phyloP scores from a whole-genome alignment of 2,113 vertebrate species.

The Marmota flaviventris region DNA sequence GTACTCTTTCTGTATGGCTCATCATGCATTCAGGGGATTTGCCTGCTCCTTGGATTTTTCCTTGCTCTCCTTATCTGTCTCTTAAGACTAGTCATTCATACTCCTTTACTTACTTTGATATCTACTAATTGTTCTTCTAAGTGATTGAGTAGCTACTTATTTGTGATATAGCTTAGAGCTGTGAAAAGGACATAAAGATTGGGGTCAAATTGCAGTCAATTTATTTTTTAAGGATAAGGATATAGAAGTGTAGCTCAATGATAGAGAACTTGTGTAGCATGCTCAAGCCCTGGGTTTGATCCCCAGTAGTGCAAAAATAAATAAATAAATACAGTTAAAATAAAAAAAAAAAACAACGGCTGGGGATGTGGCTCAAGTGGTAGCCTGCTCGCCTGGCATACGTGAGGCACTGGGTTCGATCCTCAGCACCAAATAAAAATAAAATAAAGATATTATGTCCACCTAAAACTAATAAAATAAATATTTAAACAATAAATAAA shows the following conservation, averaged over 20 bases:
- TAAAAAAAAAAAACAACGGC: too few species aligned
- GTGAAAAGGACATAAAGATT: neutral
- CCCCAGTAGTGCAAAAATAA: too few species aligned
- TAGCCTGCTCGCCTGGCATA: too few species aligned
- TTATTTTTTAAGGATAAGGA: neutral
- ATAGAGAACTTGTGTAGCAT: neutral
- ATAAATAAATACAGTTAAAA: too few species aligned
- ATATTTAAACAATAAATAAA: too few species aligned
- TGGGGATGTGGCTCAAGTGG: too few species aligned
- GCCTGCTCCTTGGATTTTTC: neutral
- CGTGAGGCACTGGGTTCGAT: too few species aligned
- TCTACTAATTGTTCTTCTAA: neutral
- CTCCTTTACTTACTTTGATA: neutral
- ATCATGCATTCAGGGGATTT: neutral
- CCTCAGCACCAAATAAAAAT: too few species aligned
- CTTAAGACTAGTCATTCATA: neutral
- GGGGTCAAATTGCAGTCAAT: neutral
- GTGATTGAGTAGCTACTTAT: neutral
- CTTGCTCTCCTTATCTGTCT: neutral
- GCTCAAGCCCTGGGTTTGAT: neutral
- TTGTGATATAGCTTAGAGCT: neutral
- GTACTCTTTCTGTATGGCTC: neutral
- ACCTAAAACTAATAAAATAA: too few species aligned
- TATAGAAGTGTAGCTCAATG: neutral
- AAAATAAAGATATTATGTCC: too few species aligned